Evolutionary conservation across 2,113 vertebrate genomes (phyloP), one percentile per base, ranked within the genome.

Genomic region (Pomatostomus ruficeps): DNA sequence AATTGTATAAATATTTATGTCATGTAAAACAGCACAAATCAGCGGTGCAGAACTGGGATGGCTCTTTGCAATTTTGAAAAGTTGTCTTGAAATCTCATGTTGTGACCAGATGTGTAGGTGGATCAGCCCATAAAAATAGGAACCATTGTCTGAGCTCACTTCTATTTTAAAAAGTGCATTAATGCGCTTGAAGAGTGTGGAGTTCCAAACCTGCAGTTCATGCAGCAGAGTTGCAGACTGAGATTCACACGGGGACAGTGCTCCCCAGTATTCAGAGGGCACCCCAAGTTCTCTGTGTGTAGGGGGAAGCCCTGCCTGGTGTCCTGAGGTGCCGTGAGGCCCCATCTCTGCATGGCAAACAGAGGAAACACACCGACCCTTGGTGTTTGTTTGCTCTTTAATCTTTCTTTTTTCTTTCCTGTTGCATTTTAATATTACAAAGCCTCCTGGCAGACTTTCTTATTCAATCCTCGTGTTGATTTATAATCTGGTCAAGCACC

Each of bases 251-350:
- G 1, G 14, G 31, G 14, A 55, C 28, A 66, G 36, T 2, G 45
- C 36, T 85, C 26, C 1, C 48, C 62, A 2, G 28, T 0, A 1
- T 9, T 36, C 6, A 3, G 7, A 11, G 38, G 51, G 48, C 7
- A 5, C 52, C 1, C 0, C n/a, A n/a, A n/a, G n/a, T n/a, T n/a
- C n/a, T 49, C 1, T 17, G 35, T 23, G 66, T 1, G 5, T 3
- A 4, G 16, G 40, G 4, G 54, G 33, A 4, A 9, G 43, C 17
- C 35, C 29, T 17, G 14, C 31, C 4, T 16, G 9, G 6, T 24
- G 35, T 45, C 46, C 59, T 1, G 15, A 12, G 85, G 29, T 38
- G 59, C 70, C 0, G 0, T 5, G 13, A 5, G 49, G 28, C 58
- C 66, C 35, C 18, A 1, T 25, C 42, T 66, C 85, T 62, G 65